Conservation (phyloP, 2,113 vertebrate genomes). For the Neopipo cinnamomea region DNA sequence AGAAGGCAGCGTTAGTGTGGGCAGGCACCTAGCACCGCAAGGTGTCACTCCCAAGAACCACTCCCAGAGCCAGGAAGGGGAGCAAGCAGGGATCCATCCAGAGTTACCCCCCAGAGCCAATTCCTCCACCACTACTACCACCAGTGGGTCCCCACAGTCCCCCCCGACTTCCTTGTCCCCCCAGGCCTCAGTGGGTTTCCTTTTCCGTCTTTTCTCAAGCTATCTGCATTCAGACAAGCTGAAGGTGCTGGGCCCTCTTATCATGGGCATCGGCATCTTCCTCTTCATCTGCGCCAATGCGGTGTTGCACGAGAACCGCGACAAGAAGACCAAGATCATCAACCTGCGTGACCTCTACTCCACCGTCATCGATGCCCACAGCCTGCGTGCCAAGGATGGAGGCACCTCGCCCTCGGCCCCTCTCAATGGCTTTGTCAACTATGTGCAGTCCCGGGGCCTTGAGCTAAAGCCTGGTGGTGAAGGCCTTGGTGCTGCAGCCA, state of each 20-base stretch:
- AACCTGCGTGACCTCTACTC: conserved; percentile 96
- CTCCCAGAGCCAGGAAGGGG: conserved; percentile 20
- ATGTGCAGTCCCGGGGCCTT: conserved; percentile 78
- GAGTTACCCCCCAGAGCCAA: background rate
- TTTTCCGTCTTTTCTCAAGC: conserved; percentile 81
- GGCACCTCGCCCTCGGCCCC: conserved; percentile 61
- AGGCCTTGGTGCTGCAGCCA: conserved; percentile 71
- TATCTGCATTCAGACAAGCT: conserved; percentile 93
- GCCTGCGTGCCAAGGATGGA: conserved; percentile 84
- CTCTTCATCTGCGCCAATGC: conserved; percentile 97
- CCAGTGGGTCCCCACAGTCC: background rate
- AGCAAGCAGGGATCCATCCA: background rate
- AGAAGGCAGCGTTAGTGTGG: conserved; percentile 58
- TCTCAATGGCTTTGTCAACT: conserved; percentile 88
- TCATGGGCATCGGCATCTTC: conserved; percentile 97
- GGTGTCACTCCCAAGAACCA: conserved; percentile 7
- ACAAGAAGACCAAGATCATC: conserved; percentile 95
- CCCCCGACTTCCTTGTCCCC: background rate
- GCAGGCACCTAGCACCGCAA: background rate
- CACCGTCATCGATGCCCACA: conserved; percentile 95
- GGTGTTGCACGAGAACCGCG: conserved; percentile 91
- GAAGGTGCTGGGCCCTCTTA: conserved; percentile 92
- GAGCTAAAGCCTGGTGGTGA: conserved; percentile 74
- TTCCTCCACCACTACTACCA: background rate
- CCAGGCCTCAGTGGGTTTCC: conserved; percentile 66